Conservation (phyloP, 1,140 invertebrate species). For the Lepidurus apus region DNA sequence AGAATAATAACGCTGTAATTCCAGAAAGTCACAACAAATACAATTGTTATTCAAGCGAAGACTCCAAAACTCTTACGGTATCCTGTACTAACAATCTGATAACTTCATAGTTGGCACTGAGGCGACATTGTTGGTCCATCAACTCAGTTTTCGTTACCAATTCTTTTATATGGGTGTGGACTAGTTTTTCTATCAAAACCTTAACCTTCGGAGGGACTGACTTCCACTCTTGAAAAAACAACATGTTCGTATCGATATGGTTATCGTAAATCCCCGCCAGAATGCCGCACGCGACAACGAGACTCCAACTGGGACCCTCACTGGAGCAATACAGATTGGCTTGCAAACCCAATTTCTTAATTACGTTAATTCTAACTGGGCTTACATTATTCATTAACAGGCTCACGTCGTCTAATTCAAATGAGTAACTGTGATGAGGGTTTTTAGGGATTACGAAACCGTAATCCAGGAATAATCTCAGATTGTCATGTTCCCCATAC, state of each 20-base stretch:
- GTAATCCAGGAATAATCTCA: conserved; percentile 49
- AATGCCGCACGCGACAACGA: neutral
- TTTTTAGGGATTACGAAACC: conserved; percentile 49
- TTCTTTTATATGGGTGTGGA: neutral
- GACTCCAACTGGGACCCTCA: conserved; percentile 27
- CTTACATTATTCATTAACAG: neutral
- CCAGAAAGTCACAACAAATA: neutral
- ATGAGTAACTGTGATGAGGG: conserved; percentile 43
- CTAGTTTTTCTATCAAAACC: neutral
- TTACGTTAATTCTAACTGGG: neutral
- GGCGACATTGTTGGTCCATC: neutral
- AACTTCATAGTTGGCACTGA: neutral
- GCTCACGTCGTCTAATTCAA: conserved; percentile 35
- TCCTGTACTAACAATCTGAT: neutral
- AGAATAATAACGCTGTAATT: neutral
- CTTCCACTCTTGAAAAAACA: neutral
- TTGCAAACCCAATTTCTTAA: neutral
- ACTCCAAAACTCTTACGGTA: neutral
- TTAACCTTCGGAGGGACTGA: neutral
- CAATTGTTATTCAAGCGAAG: neutral
- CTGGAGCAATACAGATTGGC: neutral
- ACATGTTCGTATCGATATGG: neutral
- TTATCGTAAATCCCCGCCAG: neutral
- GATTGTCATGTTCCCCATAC: conserved; percentile 51
- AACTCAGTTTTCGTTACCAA: neutral